phyloP scores from a whole-genome alignment of 2,113 vertebrate species.

The Corythaeola cristata region DNA sequence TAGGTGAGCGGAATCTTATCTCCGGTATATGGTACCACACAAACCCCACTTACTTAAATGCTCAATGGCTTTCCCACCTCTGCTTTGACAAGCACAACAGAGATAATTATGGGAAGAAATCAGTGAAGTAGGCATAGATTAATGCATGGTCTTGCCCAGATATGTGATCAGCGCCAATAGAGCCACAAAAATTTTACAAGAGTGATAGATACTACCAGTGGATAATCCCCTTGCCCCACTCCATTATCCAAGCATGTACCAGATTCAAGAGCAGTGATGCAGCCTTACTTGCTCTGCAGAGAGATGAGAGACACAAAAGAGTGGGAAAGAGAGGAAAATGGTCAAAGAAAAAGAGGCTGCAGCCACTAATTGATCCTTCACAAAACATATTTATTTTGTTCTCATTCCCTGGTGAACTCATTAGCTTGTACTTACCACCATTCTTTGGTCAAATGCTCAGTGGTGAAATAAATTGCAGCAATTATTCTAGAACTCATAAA shows the following conservation, averaged over 20 bases:
- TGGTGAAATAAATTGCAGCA: not conserved
- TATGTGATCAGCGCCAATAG: not conserved
- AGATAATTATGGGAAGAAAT: not conserved
- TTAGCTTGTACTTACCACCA: not conserved
- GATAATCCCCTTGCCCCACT: not conserved
- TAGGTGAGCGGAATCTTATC: not conserved
- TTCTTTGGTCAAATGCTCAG: not conserved
- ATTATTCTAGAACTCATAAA: not conserved
- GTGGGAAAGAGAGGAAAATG: not conserved
- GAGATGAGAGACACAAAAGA: not conserved
- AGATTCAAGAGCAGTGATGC: not conserved
- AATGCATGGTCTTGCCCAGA: not conserved
- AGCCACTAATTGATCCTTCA: not conserved
- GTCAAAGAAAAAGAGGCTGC: not conserved
- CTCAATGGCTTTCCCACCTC: not conserved
- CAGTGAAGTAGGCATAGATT: not conserved
- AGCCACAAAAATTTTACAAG: not conserved
- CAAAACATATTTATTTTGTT: not conserved
- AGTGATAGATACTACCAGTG: not conserved
- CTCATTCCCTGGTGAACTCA: not conserved
- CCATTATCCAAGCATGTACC: not conserved
- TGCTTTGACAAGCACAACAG: not conserved
- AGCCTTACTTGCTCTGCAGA: not conserved
- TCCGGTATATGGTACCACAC: not conserved
- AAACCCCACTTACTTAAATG: not conserved